Base-by-base conservation (phyloP, 2,888 invertebrate genomes). In the Platycheirus albimanus region DNA sequence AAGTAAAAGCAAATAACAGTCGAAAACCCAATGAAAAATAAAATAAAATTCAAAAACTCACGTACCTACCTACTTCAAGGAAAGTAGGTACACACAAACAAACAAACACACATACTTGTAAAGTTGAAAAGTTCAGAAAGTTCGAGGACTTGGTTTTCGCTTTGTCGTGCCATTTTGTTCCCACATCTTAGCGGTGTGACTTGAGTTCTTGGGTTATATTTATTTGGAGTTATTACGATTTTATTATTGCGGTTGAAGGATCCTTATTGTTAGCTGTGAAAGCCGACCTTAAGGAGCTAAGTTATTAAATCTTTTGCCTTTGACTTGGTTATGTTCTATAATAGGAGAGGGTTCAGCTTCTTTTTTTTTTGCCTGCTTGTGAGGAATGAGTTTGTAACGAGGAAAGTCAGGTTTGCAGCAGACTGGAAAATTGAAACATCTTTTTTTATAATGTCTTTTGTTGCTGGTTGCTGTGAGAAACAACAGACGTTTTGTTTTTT, bases 161-260 rank as follows among this genome's bases (percentile, higher is more conserved):
- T 43, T 24, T 63, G 41, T 19, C 10, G 61, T 61, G 17, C 30
- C 30, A 30, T 45, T 45, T 61, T 38, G 19, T 38, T 4, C 2
- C 13, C 41, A 58, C 43, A 43, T 30, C 11, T 30, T 61, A 17
- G 30, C 8, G 61, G 61, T 61, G 61, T 45, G 61, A 45, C 61
- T 61, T 61, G 61, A 61, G 45, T 45, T 45, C 28, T n/a, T 61
- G 41, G 45, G 45, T 30, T 45, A 41, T 43, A 78, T 78, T 54
- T 66, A 45, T 72, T 78, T 41, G 45, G 78, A 78, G 72, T 78
- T 61, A 47, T 47, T 72, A 78, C 52, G 51, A 33, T 41, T 58
- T 47, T 20, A 74, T 66, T 54, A 47, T 30, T 63, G 54, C 4
- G 52, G 43, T n/a, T 54, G 17, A 30, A 49, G 56, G 54, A 58